Conservation (phyloP, 53 echinoderm and acorn worm genomes). For the Pentamera pediparva region DNA sequence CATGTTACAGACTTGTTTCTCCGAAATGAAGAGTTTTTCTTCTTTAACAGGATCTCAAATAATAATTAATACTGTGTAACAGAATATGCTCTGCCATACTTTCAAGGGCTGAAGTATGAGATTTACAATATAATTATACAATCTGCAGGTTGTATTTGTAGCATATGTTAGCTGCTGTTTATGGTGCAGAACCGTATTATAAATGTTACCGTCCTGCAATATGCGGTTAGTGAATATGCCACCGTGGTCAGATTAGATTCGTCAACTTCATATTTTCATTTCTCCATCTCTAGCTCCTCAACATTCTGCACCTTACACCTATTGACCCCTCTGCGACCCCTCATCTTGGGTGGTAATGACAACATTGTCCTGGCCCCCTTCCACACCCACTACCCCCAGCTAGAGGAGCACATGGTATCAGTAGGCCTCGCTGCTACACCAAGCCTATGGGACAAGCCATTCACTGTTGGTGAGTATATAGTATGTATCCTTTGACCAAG, state of each 20-base stretch:
- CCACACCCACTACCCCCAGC: constrained; percentile 86
- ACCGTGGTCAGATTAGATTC: neutral
- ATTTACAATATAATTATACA: neutral
- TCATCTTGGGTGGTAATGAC: constrained; percentile 88
- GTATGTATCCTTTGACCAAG: too few species aligned
- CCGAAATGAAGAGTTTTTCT: too few species aligned
- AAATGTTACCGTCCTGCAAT: neutral
- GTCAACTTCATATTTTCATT: neutral
- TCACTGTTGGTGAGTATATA: constrained; percentile 81
- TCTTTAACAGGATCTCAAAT: too few species aligned
- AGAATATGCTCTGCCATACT: too few species aligned
- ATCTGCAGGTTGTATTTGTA: neutral
- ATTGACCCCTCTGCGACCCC: constrained; percentile 78
- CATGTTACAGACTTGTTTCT: too few species aligned
- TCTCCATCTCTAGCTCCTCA: constrained; percentile 55
- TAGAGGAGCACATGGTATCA: constrained; percentile 73
- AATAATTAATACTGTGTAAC: too few species aligned
- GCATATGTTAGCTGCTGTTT: neutral
- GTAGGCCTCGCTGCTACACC: constrained; percentile 61
- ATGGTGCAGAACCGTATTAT: neutral
- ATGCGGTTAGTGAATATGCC: too few species aligned
- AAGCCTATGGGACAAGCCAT: constrained; percentile 82
- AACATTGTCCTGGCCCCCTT: constrained; percentile 83
- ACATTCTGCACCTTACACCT: constrained; percentile 86
- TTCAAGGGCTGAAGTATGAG: too few species aligned